These are phyloP conservation scores for Brachyistius frenatus DNA, from an alignment of 2,113 vertebrate genomes.

Conservation along the genomic window DNA sequence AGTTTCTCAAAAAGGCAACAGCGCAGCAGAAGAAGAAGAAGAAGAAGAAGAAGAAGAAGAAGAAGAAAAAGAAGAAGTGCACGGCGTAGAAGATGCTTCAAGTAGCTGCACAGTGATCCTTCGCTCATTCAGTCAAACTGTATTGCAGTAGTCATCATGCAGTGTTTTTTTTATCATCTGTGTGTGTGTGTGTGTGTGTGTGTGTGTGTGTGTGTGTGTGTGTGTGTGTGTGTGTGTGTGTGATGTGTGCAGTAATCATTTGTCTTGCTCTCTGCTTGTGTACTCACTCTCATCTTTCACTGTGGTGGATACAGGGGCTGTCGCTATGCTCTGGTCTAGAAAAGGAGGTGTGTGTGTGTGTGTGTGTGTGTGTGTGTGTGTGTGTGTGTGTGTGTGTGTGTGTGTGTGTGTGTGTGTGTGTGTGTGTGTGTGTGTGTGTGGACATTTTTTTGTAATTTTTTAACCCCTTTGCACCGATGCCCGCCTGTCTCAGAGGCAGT, in stretches of 20 bases:
- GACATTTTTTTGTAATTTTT: slow-evolving; percentile 20
- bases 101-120: slow-evolving; percentile 57
- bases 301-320: slow-evolving; percentile 77
- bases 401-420: neutral
- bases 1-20: slow-evolving; percentile 53
- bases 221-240: slow-evolving; percentile 46
- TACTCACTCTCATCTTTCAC: slow-evolving; percentile 80
- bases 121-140: slow-evolving; percentile 67
- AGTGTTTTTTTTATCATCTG: slow-evolving; percentile 41
- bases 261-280: slow-evolving; percentile 76
- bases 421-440: neutral
- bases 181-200: slow-evolving; percentile 33
- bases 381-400: neutral
- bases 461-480: slow-evolving; percentile 67
- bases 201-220: slow-evolving; percentile 66
- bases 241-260: slow-evolving; percentile 77
- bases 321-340: slow-evolving; percentile 75
- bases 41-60: slow-evolving; percentile 19
- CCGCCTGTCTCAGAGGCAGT: slow-evolving; percentile 67
- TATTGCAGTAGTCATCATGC: slow-evolving; percentile 79
- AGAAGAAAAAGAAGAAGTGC: slow-evolving; percentile 58
- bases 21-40: slow-evolving; percentile 35
- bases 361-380: neutral
- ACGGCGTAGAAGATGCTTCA: slow-evolving; percentile 45
- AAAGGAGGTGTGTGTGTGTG: neutral